Evolutionary conservation across 1,140 invertebrate species (phyloP), one percentile per base, ranked within the genome.

Genomic region (Drosophila ogumai): DNA sequence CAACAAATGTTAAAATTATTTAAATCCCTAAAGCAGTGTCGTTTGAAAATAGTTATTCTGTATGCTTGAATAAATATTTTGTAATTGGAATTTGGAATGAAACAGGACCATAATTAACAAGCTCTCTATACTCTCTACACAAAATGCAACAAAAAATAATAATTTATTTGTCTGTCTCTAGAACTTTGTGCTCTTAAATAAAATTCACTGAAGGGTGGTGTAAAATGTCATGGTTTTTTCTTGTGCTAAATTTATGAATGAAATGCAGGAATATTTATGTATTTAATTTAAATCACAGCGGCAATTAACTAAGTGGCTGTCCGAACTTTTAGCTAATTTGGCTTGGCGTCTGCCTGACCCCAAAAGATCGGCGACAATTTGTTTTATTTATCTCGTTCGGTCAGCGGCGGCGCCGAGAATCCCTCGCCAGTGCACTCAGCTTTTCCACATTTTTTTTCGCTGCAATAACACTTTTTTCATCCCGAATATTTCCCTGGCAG

Each of bases 291-390:
- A 71, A 77, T 69, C 64, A 25, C 49, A 34, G 57, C 44, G 41
- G 60, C 85, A 88, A 90, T 88, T 88, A 88, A 88, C 81, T 85
- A 79, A 88, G 88, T 85, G 85, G 71, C 60, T 84, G 60, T 77
- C 68, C 69, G 47, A 79, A 85, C 85, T 74, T 63, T 88, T 80
- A 74, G 80, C 85, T 88, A 85, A 88, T 90, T 88, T 90, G 74
- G 85, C 81, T 55, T 85, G 81, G 84, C 84, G 81, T 75, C 85
- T 69, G 76, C 54, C 52, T 79, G 73, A 43, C 76, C 54, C 67
- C 31, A 57, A 58, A 55, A 46, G 58, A 61, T 72, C 36, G 57
- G 68, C 64, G 80, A 72, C 85, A 87, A 80, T 80, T 84, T 84
- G 73, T 79, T 86, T 79, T 77, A 65, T 75, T 75, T 82, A 81